These are phyloP conservation scores for Ficedula albicollis DNA, from an alignment of 2,797 vertebrate species.

Conservation along the genomic window DNA sequence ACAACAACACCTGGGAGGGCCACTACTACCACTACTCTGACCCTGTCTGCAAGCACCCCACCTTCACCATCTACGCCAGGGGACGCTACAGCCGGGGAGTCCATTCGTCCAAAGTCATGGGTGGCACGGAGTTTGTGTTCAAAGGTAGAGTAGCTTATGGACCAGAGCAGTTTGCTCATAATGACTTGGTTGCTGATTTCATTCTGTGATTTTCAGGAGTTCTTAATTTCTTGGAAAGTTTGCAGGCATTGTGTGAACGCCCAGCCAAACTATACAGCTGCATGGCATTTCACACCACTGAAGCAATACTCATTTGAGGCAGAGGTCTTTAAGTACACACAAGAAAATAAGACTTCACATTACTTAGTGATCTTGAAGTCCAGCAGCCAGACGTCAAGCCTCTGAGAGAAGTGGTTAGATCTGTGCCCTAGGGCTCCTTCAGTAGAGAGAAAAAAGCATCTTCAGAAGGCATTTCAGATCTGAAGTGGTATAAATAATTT, in stretches of 20 bases:
- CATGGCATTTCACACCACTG: background rate
- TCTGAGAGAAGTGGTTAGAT: background rate
- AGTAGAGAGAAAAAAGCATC: background rate
- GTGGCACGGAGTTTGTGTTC: slow-evolving; percentile 93
- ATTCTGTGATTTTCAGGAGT: background rate
- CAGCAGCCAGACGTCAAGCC: background rate
- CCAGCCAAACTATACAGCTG: background rate
- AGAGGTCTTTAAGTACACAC: background rate
- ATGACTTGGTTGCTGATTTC: background rate
- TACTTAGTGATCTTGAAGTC: background rate
- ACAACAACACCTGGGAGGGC: slow-evolving; percentile 97
- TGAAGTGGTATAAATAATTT: background rate
- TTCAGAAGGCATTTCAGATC: background rate
- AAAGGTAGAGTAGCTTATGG: slow-evolving; percentile 81
- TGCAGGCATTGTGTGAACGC: background rate
- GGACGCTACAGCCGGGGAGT: slow-evolving; percentile 92
- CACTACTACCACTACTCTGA: slow-evolving; percentile 97
- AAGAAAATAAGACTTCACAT: background rate
- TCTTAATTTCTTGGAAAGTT: background rate
- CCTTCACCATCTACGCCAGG: slow-evolving; percentile 93
- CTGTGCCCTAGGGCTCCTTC: background rate
- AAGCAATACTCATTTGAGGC: background rate
- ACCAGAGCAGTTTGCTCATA: background rate
- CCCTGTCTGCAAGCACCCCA: slow-evolving; percentile 94
- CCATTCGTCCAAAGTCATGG: slow-evolving; percentile 88